phyloP scores from a whole-genome alignment of 2,797 vertebrate genomes.

The Pseudocheirus occidentalis region DNA sequence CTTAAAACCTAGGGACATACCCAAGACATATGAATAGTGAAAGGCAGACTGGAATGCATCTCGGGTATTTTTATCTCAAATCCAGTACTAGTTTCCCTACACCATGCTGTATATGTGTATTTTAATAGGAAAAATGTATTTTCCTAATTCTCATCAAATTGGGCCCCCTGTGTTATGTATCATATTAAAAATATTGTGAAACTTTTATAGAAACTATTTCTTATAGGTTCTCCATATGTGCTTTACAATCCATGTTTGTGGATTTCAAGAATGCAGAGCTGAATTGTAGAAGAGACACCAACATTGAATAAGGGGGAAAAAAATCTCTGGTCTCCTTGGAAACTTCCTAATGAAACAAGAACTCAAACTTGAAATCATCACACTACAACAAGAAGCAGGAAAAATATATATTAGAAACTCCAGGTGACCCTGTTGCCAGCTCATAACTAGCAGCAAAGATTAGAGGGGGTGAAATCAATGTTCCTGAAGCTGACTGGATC shows the following conservation, averaged over 20 bases:
- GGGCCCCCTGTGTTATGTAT: neutral
- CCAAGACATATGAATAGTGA: neutral
- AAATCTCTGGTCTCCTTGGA: neutral
- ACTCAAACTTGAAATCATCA: slow-evolving; percentile 32
- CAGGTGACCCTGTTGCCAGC: neutral
- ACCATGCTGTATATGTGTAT: neutral
- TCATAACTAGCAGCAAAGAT: neutral
- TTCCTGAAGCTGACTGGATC: neutral
- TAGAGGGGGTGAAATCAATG: neutral
- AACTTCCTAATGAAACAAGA: slow-evolving; percentile 18
- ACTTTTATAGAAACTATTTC: neutral
- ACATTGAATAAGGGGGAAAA: neutral
- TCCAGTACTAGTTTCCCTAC: neutral
- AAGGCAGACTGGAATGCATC: neutral
- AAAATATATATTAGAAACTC: neutral
- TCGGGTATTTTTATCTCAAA: neutral
- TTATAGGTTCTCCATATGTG: neutral
- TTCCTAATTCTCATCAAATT: neutral
- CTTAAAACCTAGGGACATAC: neutral
- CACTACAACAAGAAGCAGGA: neutral
- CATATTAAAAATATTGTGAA: neutral
- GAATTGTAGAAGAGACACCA: slow-evolving; percentile 21
- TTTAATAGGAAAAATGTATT: neutral
- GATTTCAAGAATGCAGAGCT: neutral
- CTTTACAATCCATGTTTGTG: neutral